Evolutionary conservation across 2,888 invertebrate genomes (phyloP).

Genomic region (Polydrusus cervinus): DNA sequence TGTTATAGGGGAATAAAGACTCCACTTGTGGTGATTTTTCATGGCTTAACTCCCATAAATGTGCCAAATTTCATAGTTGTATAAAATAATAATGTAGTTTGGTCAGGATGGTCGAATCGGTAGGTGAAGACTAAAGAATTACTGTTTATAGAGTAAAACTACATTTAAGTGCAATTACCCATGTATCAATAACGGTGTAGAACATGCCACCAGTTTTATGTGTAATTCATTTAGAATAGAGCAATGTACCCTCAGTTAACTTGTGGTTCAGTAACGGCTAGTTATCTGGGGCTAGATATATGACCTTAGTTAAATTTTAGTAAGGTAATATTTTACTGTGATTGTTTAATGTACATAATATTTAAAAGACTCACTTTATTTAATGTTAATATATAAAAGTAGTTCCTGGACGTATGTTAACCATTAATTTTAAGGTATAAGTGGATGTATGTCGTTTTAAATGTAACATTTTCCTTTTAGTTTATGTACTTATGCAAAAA

Average conservation of each 20-base stretch:
- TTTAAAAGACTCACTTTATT: slow-evolving; percentile 63
- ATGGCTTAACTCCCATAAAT: slow-evolving; percentile 54
- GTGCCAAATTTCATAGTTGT: slow-evolving; percentile 62
- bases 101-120: slow-evolving; percentile 36
- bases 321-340: slow-evolving; percentile 62
- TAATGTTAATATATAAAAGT: slow-evolving; percentile 64
- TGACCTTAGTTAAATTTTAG: slow-evolving; percentile 45
- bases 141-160: slow-evolving; percentile 41
- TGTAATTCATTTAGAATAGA: slow-evolving; percentile 31
- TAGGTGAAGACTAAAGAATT: slow-evolving; percentile 24
- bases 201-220: slow-evolving; percentile 56
- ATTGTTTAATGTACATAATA: slow-evolving; percentile 66
- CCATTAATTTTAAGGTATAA: slow-evolving; percentile 64
- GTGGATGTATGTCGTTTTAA: slow-evolving; percentile 49
- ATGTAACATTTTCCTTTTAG: slow-evolving; percentile 37
- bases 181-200: slow-evolving; percentile 62
- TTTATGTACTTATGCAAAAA: slow-evolving; percentile 27
- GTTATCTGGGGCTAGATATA: slow-evolving; percentile 30
- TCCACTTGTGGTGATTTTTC: slow-evolving; percentile 7
- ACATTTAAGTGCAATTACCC: slow-evolving; percentile 65
- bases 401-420: slow-evolving; percentile 67
- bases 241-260: slow-evolving; percentile 28
- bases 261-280: slow-evolving; percentile 5
- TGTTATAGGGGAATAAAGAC: too few relatives aligned
- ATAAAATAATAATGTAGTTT: slow-evolving; percentile 39